Conservation (phyloP, 2,113 vertebrate species). For the Thamnaconus septentrionalis region DNA sequence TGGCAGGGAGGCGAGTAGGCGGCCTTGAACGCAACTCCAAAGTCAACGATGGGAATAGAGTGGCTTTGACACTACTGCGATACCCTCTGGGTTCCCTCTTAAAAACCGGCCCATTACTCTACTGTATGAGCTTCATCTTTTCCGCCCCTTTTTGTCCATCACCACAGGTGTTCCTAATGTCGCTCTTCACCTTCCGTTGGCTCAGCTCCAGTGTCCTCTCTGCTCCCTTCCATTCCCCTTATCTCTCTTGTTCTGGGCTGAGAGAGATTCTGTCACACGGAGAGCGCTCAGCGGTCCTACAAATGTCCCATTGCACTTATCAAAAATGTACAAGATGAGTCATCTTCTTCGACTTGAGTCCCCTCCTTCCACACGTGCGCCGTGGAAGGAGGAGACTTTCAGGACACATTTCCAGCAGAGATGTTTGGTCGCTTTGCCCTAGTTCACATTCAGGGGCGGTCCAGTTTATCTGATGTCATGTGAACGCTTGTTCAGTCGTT, state of each 20-base stretch:
- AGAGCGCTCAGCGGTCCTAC: constrained; percentile 20
- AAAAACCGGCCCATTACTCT: constrained; percentile 47
- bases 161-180: constrained; percentile 45
- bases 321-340: constrained; percentile 34
- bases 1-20: constrained; percentile 58
- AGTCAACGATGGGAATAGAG: constrained; percentile 67
- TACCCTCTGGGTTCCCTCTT: constrained; percentile 50
- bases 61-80: constrained; percentile 58
- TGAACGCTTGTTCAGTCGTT: too few species aligned
- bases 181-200: constrained; percentile 41
- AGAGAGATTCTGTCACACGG: constrained; percentile 11
- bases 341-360: neutral
- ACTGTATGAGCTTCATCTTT: constrained; percentile 15
- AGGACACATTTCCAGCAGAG: too few species aligned
- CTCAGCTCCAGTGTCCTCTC: constrained; percentile 19
- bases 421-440: too few species aligned
- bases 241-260: constrained; percentile 29
- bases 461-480: too few species aligned
- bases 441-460: too few species aligned
- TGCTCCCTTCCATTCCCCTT: constrained; percentile 24
- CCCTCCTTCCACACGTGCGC: too few species aligned
- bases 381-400: neutral
- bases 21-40: constrained; percentile 75
- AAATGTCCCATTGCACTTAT: constrained; percentile 38
- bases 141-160: constrained; percentile 18